phyloP scores from a whole-genome alignment of 2,113 vertebrate genomes.

The Corydoras sp. region DNA sequence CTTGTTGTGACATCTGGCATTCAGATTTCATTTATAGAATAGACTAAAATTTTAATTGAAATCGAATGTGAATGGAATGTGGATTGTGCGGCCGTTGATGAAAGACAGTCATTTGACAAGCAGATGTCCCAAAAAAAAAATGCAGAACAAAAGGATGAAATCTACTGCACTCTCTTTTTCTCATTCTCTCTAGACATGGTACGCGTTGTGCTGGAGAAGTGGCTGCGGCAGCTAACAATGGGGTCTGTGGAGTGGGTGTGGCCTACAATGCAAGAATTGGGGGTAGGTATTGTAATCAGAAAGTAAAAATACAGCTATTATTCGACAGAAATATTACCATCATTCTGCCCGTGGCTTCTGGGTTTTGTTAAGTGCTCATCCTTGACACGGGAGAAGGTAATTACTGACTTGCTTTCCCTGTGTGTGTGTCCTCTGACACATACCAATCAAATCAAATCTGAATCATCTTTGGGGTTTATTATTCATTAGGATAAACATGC shows the following conservation, averaged over 20 bases:
- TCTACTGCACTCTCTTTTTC: background rate
- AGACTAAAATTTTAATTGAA: conserved; percentile 21
- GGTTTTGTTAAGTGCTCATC: too few species aligned
- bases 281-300: conserved; percentile 63
- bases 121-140: background rate
- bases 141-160: background rate
- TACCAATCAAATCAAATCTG: background rate
- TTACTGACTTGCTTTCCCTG: background rate
- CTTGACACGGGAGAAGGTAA: background rate
- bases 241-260: conserved; percentile 87
- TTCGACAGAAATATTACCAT: too few species aligned
- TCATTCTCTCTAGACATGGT: conserved; percentile 72
- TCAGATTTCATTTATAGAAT: conserved; percentile 6
- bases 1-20: background rate
- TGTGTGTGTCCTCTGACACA: background rate
- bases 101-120: conserved; percentile 3
- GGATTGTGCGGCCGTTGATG: background rate
- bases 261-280: conserved; percentile 90
- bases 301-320: conserved; percentile 28
- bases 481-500: conserved; percentile 16
- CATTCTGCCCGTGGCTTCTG: too few species aligned
- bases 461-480: conserved; percentile 8
- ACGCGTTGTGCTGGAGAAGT: conserved; percentile 93
- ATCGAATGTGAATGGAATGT: conserved; percentile 16
- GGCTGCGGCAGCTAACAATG: conserved; percentile 85